Base-by-base conservation (phyloP, 2,888 invertebrate species). In the Lapara coniferarum region DNA sequence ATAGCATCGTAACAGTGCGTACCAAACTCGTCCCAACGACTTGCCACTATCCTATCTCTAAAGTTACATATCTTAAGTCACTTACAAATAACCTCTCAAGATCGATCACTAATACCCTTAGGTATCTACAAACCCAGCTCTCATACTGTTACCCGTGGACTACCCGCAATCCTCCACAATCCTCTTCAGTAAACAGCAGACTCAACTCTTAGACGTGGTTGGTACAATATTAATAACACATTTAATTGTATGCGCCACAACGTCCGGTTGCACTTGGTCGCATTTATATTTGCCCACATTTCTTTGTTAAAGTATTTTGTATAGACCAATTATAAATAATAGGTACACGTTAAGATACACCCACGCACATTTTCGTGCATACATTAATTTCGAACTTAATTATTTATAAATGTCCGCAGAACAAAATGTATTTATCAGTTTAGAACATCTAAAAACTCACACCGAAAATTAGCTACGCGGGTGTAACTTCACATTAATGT, bases 71-170 rank as follows among this genome's bases (percentile, higher is more conserved):
- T 49, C 19, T 63, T 63, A 63, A 63, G 19, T 63, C 63, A 63
- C 63, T 63, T 63, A 63, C 46, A 63, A 19, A 63, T 63, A 63
- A 63, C 63, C 63, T 6, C 63, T 63, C 63, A 49, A 13, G 63
- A 63, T 63, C 49, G 63, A 16, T 46, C 16, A 16, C 63, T 49
- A 10, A 49, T 16, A 63, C 46, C 16, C 12, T 46, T 19, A 46
- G 14, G 37, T n/a, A 46, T 49, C 46, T 14, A 13, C 16, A 19
- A 63, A 19, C 5, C 13, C 16, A 63, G 13, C 5, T 8, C 19
- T 4, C 19, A 16, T 19, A 49, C 49, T 19, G 49, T 37, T 37
- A 30, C 16, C 46, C 12, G 13, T 19, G 16, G 19, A n/a, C 46
- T 19, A 13, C 19, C 19, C 19, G 46, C 63, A 19, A 46, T 63